phyloP scores from a whole-genome alignment of 2,888 invertebrate genomes.

The Caenorhabditis angaria region DNA sequence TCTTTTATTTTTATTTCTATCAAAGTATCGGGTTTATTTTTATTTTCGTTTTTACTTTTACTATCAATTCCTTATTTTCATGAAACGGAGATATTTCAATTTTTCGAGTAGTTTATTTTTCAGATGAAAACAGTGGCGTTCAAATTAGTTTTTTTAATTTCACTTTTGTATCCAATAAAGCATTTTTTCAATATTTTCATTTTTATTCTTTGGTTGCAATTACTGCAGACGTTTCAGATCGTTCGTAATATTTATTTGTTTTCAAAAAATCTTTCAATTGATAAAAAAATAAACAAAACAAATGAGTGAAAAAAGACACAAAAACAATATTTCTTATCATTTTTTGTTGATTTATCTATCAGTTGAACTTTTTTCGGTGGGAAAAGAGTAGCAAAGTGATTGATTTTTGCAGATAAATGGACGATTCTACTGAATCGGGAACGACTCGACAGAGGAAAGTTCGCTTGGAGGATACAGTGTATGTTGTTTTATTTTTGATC shows the following conservation, averaged over 20 bases:
- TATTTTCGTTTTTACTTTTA: background rate
- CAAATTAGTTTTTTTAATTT: too few relatives aligned
- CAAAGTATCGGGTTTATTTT: background rate
- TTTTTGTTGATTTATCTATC: background rate
- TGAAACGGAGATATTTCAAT: background rate
- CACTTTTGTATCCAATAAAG: too few relatives aligned
- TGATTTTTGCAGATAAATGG: constrained; percentile 2
- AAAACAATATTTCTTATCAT: background rate
- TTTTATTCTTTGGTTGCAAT: too few relatives aligned
- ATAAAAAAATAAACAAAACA: background rate
- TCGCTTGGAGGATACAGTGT: background rate
- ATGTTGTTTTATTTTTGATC: background rate
- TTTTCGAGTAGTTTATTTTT: background rate
- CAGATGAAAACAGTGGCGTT: constrained; percentile 12
- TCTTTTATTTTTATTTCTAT: background rate
- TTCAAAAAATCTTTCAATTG: background rate
- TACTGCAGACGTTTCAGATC: too few relatives aligned
- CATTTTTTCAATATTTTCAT: too few relatives aligned
- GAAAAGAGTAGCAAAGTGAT: background rate
- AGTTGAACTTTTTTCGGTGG: background rate
- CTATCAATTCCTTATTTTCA: background rate
- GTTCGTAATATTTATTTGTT: too few relatives aligned
- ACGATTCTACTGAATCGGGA: background rate
- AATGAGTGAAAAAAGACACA: background rate
- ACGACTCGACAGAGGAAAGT: background rate